Percentiles rank a stretch among this genome's conserved stretches.
These are phyloP conservation scores for Cerastoderma edule DNA, from an alignment of 2,888 invertebrate genomes.

Conservation along the genomic window DNA sequence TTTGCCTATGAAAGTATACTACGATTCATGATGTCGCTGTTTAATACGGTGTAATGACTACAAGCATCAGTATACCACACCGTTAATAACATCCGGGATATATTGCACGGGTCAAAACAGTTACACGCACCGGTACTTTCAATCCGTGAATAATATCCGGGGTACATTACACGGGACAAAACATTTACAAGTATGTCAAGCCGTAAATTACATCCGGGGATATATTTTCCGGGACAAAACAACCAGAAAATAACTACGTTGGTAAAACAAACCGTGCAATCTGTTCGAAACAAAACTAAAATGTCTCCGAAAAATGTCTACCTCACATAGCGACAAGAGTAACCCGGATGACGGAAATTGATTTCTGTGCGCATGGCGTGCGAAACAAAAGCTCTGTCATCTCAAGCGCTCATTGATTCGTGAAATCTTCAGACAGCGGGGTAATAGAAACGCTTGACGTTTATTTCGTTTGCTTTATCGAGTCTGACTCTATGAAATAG, in stretches of 20 bases:
- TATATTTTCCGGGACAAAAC: no score
- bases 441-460: conserved; percentile 28
- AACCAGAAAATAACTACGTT: conserved; percentile 1
- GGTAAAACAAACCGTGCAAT: conserved; percentile 11
- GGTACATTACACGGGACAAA: no score
- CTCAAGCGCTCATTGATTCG: conserved; percentile 24
- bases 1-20: no score
- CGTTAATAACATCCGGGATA: no score
- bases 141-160: no score
- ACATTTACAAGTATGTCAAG: no score
- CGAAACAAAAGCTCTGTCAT: conserved; percentile 24
- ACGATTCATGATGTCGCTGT: no score
- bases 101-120: no score
- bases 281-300: neutral
- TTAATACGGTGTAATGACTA: no score
- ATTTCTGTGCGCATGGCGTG: conserved; percentile 26
- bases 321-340: conserved; percentile 12
- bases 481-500: conserved; percentile 25
- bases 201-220: no score
- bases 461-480: conserved; percentile 21
- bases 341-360: conserved; percentile 20
- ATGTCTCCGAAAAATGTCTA: neutral
- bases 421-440: conserved; percentile 23
- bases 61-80: no score
- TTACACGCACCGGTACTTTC: no score